Conservation (phyloP, 2,888 invertebrate species). For the Melipona beecheii region DNA sequence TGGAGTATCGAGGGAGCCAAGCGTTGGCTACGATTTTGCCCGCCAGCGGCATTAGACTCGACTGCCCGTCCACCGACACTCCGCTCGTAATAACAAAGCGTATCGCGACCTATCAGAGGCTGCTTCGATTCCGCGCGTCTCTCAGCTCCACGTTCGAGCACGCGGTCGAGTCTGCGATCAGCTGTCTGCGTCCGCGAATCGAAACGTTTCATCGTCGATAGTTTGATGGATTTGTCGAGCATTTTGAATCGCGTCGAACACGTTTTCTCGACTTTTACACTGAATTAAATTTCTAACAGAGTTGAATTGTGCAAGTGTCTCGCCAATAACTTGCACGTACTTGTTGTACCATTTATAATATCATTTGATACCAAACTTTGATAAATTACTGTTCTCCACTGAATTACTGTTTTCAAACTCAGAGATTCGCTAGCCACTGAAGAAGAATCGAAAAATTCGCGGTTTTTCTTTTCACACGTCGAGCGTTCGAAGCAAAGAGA, state of each 20-base stretch:
- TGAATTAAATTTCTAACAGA: too few species aligned
- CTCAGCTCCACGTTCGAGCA: constrained; percentile 3
- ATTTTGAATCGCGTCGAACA: too few species aligned
- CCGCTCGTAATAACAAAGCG: constrained; percentile 70
- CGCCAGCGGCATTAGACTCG: constrained; percentile 64
- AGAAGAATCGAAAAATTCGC: constrained; percentile 3
- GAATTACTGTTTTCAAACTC: too few species aligned
- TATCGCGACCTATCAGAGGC: constrained; percentile 68
- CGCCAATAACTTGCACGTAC: too few species aligned
- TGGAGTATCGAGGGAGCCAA: constrained; percentile 70
- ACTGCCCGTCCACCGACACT: constrained; percentile 61
- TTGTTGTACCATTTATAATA: too few species aligned
- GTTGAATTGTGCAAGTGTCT: too few species aligned
- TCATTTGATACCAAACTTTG: too few species aligned
- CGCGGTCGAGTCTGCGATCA: constrained; percentile 44
- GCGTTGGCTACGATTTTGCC: constrained; percentile 61
- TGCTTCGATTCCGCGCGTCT: constrained; percentile 63
- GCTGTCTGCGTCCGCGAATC: constrained; percentile 34
- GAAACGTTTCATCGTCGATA: background rate
- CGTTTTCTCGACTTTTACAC: too few species aligned
- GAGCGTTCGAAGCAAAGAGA: too few species aligned
- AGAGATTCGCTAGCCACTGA: background rate
- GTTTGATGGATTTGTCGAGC: too few species aligned
- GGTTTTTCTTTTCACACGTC: background rate
- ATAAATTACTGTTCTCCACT: too few species aligned